Evolutionary conservation across 2,113 vertebrate genomes (phyloP).

Genomic region (Alexandromys fortis): DNA sequence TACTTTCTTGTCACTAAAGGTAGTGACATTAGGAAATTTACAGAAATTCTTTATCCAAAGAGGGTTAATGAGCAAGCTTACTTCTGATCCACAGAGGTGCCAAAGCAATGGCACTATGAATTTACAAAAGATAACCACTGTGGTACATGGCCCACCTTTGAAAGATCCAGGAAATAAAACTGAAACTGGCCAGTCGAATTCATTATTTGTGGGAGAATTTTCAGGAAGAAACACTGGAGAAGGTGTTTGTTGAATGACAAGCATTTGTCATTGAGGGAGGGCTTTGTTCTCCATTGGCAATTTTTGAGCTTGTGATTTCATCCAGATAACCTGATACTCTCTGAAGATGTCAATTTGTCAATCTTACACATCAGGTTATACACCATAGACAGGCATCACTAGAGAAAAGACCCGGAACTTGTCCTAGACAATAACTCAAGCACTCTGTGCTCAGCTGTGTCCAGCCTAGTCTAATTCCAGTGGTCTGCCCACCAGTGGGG

Average conservation of each 20-base stretch:
- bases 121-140: neutral
- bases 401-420: neutral
- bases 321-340: neutral
- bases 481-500: accelerated
- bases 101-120: neutral
- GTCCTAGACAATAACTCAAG: neutral
- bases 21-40: neutral
- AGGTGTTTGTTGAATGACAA: neutral
- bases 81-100: neutral
- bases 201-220: neutral
- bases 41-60: neutral
- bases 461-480: neutral
- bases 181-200: no score
- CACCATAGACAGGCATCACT: neutral
- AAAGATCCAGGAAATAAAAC: neutral
- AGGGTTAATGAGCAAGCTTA: neutral
- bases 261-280: neutral
- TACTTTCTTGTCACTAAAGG: neutral
- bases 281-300: neutral
- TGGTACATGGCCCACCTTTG: neutral
- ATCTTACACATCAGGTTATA: neutral
- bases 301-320: neutral
- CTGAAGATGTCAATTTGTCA: neutral
- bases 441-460: neutral
- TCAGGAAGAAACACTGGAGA: neutral